Base-by-base conservation (phyloP, 2,113 vertebrate genomes). In the Acanthisitta chloris region DNA sequence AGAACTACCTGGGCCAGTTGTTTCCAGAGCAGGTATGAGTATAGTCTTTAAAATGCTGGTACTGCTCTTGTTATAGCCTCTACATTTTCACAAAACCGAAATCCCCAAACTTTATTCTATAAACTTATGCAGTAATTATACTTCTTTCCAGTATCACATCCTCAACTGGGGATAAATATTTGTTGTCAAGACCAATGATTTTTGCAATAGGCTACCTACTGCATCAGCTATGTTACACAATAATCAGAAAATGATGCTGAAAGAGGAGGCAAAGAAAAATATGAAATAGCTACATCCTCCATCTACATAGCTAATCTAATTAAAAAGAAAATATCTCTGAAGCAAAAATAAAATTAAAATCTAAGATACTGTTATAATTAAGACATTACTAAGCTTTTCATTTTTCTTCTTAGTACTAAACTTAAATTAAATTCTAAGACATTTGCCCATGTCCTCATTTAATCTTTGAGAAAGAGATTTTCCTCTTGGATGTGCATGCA, bases 371-470 rank as follows among this genome's bases (percentile, higher is more conserved):
- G 9, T 42, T 78, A 87, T 94, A 96, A 97, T 96, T 89, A 92
- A 95, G 86, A 73, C 67, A 96, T 96, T 97, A 78, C 67, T 79
- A 86, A 88, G 71, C 64, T 95, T 94, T 97, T 91, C 40, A 87
- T 95, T 93, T 97, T 91, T 95, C 72, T 83, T 85, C 77, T 84
- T 72, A 86, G 71, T 57, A 42, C 59, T 17, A 48, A 90, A 89
- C 80, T 61, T 89, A 90, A 96, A 95, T 97, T 94, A 93, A 79
- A 94, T 96, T 94, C 81, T 54, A 65, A 91, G 78, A 78, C 86
- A 91, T 95, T 94, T 96, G 48, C 45, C 43, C 59, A 64, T 49
- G 51, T 89, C 78, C 83, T 95, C 67, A 86, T 89, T 97, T 96
- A 89, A 93, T 94, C 94, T 95, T 83, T 69, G 43, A 87, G 55